A percentile compares a stretch with the other conserved stretches of the same genome.
Evolutionary conservation across 2,888 invertebrate genomes (phyloP).

Genomic region (Drosophila antonietae): DNA sequence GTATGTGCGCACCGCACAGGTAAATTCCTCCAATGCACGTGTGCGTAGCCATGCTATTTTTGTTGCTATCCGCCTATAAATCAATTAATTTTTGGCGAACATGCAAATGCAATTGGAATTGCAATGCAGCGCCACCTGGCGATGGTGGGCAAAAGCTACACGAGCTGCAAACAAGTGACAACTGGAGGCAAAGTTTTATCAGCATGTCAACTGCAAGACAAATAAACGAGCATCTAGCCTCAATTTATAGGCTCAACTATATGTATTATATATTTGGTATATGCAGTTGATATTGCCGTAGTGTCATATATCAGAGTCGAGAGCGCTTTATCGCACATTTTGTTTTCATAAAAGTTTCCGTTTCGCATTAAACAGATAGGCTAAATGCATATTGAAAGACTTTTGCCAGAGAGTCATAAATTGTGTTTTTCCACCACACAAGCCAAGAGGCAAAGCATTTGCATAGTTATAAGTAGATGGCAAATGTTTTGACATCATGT

Average conservation of each 20-base stretch:
- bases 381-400: constrained; percentile 44
- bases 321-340: constrained; percentile 41
- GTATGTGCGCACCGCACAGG: constrained; percentile 55
- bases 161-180: constrained; percentile 39
- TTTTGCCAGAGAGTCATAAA: constrained; percentile 51
- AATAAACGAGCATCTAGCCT: constrained; percentile 29
- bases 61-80: constrained; percentile 68
- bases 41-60: constrained; percentile 27
- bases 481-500: constrained; percentile 67
- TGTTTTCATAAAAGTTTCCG: constrained; percentile 69
- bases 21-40: constrained; percentile 58
- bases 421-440: constrained; percentile 42
- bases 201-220: constrained; percentile 16
- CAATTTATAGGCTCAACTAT: constrained; percentile 56
- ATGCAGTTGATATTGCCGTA: constrained; percentile 18
- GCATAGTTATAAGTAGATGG: constrained; percentile 68
- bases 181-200: constrained; percentile 38
- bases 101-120: constrained; percentile 57
- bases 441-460: constrained; percentile 52
- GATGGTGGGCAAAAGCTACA: constrained; percentile 28
- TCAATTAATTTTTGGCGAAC: constrained; percentile 68
- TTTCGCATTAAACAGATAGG: constrained; percentile 57
- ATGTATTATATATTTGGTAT: constrained; percentile 12
- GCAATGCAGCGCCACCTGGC: constrained; percentile 36
- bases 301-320: constrained; percentile 34